Conservation (phyloP, 2,113 vertebrate genomes). For the Odocoileus hemionus region DNA sequence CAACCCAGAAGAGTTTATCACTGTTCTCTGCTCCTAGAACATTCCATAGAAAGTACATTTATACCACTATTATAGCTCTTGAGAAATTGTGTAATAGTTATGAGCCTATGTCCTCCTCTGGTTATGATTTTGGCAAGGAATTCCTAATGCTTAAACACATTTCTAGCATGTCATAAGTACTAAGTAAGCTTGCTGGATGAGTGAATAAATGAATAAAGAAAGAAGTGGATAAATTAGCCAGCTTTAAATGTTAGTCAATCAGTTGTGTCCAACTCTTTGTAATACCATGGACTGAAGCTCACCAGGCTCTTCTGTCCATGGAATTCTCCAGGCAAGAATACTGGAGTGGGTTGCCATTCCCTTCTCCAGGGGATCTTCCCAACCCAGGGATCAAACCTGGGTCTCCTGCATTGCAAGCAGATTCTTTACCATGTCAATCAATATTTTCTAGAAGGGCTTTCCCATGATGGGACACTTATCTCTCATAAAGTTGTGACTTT, state of each 20-base stretch:
- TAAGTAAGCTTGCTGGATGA: neutral
- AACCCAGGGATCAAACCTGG: neutral
- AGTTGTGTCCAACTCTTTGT: neutral
- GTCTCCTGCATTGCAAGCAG: neutral
- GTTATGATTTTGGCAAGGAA: neutral
- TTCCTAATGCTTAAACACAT: neutral
- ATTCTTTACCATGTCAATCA: neutral
- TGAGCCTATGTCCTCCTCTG: neutral
- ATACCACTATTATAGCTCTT: neutral
- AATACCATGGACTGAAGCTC: rapidly evolving
- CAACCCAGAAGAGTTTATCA: neutral
- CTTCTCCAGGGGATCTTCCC: neutral
- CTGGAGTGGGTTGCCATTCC: neutral
- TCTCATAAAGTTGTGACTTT: neutral
- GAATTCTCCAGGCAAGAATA: neutral
- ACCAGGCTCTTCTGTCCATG: neutral
- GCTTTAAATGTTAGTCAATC: neutral
- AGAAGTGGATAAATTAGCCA: neutral
- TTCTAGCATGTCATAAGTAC: neutral
- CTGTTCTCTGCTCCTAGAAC: neutral
- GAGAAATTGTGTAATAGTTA: neutral
- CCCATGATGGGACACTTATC: neutral
- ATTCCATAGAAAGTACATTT: neutral
- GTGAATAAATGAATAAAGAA: neutral
- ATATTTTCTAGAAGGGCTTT: neutral